phyloP scores from a whole-genome alignment of 2,113 vertebrate genomes.

The Muntiacus muntjak region DNA sequence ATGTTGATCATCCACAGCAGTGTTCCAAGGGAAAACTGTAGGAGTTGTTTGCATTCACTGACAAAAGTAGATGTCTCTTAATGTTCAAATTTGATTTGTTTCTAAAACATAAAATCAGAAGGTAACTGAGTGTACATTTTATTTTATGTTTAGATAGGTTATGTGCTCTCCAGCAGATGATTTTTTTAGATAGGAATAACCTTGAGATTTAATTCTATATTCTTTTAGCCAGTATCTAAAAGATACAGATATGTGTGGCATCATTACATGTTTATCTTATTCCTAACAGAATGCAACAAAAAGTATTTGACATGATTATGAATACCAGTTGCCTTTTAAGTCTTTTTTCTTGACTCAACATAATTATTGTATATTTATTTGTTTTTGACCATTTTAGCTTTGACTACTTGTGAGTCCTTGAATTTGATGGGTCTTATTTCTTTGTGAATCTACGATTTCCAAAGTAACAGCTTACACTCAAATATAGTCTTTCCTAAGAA shows the following conservation, averaged over 20 bases:
- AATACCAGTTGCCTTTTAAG: conserved; percentile 4
- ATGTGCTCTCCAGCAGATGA: background rate
- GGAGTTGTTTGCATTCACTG: conserved; percentile 20
- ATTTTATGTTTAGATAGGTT: conserved; percentile 29
- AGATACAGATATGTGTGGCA: background rate
- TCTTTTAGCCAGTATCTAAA: background rate
- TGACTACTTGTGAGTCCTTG: background rate
- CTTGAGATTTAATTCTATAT: conserved; percentile 22
- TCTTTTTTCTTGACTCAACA: background rate
- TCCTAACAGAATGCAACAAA: background rate
- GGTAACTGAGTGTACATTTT: conserved; percentile 12
- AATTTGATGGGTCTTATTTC: conserved; percentile 3
- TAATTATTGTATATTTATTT: background rate
- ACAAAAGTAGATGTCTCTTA: conserved; percentile 33
- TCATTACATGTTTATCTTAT: background rate
- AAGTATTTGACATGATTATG: conserved; percentile 1
- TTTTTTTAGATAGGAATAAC: conserved; percentile 25
- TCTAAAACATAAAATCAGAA: conserved; percentile 53
- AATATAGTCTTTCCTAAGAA: background rate
- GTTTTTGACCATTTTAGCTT: background rate
- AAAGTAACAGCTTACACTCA: conserved; percentile 1
- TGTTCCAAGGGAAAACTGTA: background rate
- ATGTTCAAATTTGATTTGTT: conserved; percentile 38
- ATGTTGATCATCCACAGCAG: background rate
- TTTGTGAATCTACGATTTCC: conserved; percentile 17